Conservation (phyloP, 2,888 invertebrate genomes). For the Agonopterix heracliana region DNA sequence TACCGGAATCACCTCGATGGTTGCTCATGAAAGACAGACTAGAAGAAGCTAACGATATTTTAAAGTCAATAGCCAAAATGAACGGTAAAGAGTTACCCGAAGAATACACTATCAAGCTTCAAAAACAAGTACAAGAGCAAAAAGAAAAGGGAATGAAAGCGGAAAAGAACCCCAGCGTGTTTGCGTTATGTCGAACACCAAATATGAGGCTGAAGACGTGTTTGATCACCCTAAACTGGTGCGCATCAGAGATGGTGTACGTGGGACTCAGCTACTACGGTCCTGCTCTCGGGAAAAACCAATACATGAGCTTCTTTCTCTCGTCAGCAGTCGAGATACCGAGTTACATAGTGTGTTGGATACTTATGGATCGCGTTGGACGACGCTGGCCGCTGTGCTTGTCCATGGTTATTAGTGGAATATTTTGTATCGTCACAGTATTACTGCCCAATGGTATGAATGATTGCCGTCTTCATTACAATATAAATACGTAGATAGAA, state of each 20-base stretch:
- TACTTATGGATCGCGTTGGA: constrained; percentile 92
- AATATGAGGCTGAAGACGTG: constrained; percentile 93
- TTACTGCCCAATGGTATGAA: constrained; percentile 84
- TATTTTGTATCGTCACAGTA: constrained; percentile 90
- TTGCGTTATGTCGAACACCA: constrained; percentile 85
- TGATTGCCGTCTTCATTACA: neutral
- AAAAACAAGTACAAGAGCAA: constrained; percentile 82
- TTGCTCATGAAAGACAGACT: constrained; percentile 87
- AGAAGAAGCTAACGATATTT: constrained; percentile 86
- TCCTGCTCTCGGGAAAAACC: constrained; percentile 90
- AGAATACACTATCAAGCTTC: constrained; percentile 82
- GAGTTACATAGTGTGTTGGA: constrained; percentile 91
- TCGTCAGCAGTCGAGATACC: constrained; percentile 93
- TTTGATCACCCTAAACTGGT: constrained; percentile 92
- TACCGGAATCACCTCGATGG: constrained; percentile 96
- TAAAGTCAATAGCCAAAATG: constrained; percentile 85
- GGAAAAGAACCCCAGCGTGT: constrained; percentile 67
- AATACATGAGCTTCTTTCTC: constrained; percentile 91
- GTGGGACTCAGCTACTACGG: constrained; percentile 95
- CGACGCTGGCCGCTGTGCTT: constrained; percentile 92
- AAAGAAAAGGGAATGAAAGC: constrained; percentile 70
- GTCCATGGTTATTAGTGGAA: constrained; percentile 89
- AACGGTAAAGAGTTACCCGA: constrained; percentile 86
- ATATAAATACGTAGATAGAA: neutral
- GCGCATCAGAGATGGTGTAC: constrained; percentile 94